A percentile compares a stretch with the other conserved stretches of the same genome.
Evolutionary conservation across 2,888 invertebrate genomes (phyloP).

Genomic region (Xestia rhomboidea): DNA sequence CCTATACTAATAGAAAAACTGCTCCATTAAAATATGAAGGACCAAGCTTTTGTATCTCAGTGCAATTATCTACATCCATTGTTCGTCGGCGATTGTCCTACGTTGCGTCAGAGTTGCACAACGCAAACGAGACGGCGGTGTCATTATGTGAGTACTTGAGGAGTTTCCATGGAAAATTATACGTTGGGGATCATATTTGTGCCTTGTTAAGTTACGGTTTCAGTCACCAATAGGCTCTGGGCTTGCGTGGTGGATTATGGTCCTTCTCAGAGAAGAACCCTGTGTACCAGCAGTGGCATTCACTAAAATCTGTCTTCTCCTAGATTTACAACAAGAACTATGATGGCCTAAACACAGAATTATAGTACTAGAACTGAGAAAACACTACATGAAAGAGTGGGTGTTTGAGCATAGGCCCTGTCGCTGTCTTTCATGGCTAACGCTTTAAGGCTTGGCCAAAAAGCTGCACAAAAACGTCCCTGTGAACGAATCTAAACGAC

Average conservation of each 20-base stretch:
- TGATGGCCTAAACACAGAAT: background rate
- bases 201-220: background rate
- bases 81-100: conserved; percentile 61
- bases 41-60: conserved; percentile 25
- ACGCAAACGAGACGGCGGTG: conserved; percentile 38
- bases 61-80: conserved; percentile 59
- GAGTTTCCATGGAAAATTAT: conserved; percentile 46
- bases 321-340: background rate
- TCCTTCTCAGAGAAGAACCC: background rate
- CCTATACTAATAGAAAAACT: conserved; percentile 19
- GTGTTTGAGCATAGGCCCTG: too few species aligned
- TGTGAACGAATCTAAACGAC: background rate
- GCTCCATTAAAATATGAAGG: conserved; percentile 40
- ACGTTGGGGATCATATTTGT: conserved; percentile 34
- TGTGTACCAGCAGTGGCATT: background rate
- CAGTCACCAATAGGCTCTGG: background rate
- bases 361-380: background rate
- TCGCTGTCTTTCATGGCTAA: background rate
- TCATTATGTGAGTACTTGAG: conserved; percentile 42
- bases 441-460: background rate
- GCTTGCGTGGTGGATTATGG: background rate
- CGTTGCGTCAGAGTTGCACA: conserved; percentile 58
- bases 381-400: background rate
- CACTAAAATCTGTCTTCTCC: background rate
- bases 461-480: too few species aligned